Base-by-base conservation (phyloP, 2,888 invertebrate species). In the Apamea anceps region DNA sequence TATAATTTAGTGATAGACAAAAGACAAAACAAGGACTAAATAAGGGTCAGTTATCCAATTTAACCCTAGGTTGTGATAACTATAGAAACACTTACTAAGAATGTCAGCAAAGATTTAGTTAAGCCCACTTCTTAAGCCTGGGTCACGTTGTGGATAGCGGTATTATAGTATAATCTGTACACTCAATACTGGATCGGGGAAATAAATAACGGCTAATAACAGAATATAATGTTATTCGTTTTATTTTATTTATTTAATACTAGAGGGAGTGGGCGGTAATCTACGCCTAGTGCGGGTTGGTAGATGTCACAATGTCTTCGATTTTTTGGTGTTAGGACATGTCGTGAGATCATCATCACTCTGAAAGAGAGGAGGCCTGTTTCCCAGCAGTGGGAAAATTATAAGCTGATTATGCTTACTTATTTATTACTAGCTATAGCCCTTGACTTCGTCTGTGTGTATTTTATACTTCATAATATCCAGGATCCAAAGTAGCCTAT, bases 111-210 rank as follows among this genome's bases (percentile, higher is more conserved):
- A 76, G 79, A 65, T 70, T 76, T 37, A 28, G 71, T 68, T 80
- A 77, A 87, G 78, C 76, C 48, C 42, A 37, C 12, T 60, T 66
- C 67, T 75, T 78, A 80, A 82, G 72, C 76, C 2, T 54, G 62
- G 82, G 78, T 80, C 87, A 85, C 85, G 87, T 82, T 74, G 78
- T 67, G 54, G 65, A 66, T 86, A 77, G 65, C 15, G 15, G 63
- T 57, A 45, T 74, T 83, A 67, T 62, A 66, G 48, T 48, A 48
- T 45, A 48, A 77, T 75, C 60, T 75, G 32, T 54, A n/a, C 25
- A 65, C 25, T 78, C 21, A 37, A 45, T 84, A 66, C 42, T 32
- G 21, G 57, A 65, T 76, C 42, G 25, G 42, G 42, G 37, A 28
- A n/a, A 63, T 68, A 75, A 83, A 83, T 75, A 79, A 48, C 15